These are phyloP conservation scores for Drosophila guanche DNA, from an alignment of 1,140 invertebrate species.

Conservation along the genomic window DNA sequence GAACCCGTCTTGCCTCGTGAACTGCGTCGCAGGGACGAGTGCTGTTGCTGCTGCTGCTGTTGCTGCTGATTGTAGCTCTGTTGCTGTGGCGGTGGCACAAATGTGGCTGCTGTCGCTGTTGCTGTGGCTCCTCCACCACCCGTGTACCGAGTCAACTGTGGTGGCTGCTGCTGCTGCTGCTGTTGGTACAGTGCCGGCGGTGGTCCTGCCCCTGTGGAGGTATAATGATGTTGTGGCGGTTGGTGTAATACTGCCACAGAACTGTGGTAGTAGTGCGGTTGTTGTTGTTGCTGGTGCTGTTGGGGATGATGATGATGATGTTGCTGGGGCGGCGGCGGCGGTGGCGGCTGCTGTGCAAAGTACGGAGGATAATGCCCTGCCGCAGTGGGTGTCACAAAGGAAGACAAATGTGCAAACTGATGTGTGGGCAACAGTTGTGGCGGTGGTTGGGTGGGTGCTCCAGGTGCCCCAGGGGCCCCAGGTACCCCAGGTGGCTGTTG, in stretches of 20 bases:
- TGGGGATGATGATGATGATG: constrained; percentile 54
- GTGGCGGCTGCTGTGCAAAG: constrained; percentile 63
- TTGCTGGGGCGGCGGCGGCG: constrained; percentile 53
- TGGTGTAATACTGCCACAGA: constrained; percentile 66
- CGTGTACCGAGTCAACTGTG: constrained; percentile 56
- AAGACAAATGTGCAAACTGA: constrained; percentile 73
- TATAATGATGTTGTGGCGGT: constrained; percentile 71
- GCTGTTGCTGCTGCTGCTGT: constrained; percentile 40
- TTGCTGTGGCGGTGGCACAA: constrained; percentile 66
- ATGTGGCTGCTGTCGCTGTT: constrained; percentile 55
- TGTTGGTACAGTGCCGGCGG: constrained; percentile 64
- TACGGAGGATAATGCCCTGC: constrained; percentile 60
- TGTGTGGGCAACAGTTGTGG: constrained; percentile 57
- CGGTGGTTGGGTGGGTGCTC: constrained; percentile 33
- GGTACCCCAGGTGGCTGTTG: constrained; percentile 43
- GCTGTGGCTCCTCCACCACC: constrained; percentile 35
- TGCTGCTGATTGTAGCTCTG: constrained; percentile 53
- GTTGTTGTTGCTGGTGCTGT: constrained; percentile 47
- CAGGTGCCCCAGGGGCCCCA: constrained; percentile 28
- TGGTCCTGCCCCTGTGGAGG: constrained; percentile 71
- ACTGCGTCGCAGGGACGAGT: constrained; percentile 78
- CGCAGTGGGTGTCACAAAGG: constrained; percentile 63
- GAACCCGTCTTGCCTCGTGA: constrained; percentile 84
- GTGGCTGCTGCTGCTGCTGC: constrained; percentile 48
- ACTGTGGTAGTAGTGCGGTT: constrained; percentile 71